Evolutionary conservation across 2,888 invertebrate genomes (phyloP).

Genomic region (Temnothorax ravouxi): DNA sequence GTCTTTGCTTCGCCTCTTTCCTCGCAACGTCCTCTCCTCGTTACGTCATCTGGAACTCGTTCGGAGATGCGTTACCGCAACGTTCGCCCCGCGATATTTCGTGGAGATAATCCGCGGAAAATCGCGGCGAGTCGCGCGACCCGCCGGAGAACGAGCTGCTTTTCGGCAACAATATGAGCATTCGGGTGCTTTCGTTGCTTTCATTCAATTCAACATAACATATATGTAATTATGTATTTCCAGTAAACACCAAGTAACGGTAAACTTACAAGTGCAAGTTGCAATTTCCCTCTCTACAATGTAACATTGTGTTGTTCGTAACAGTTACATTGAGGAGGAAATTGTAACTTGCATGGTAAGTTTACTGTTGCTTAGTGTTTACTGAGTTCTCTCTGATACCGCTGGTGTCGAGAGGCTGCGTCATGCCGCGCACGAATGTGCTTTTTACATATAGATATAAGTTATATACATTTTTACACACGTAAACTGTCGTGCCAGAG

Average conservation of each 20-base stretch:
- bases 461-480: background rate
- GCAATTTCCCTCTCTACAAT: no score
- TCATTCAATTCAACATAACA: background rate
- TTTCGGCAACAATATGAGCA: background rate
- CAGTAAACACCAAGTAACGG: no score
- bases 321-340: no score
- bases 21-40: background rate
- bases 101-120: constrained; percentile 9
- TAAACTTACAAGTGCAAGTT: no score
- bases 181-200: background rate
- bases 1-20: background rate
- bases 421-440: background rate
- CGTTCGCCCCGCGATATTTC: background rate
- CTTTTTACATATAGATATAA: background rate
- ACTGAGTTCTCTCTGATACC: background rate
- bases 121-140: constrained; percentile 8
- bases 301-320: no score
- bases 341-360: no score
- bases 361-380: no score
- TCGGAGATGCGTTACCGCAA: background rate
- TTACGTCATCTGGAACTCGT: background rate
- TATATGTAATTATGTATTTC: background rate
- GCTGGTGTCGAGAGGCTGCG: background rate
- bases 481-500: background rate
- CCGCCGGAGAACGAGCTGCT: background rate